A percentile compares a stretch with the other conserved stretches of the same genome.
Evolutionary conservation across 1,140 invertebrate species (phyloP).

Genomic region (Zeugodacus cucurbitae): DNA sequence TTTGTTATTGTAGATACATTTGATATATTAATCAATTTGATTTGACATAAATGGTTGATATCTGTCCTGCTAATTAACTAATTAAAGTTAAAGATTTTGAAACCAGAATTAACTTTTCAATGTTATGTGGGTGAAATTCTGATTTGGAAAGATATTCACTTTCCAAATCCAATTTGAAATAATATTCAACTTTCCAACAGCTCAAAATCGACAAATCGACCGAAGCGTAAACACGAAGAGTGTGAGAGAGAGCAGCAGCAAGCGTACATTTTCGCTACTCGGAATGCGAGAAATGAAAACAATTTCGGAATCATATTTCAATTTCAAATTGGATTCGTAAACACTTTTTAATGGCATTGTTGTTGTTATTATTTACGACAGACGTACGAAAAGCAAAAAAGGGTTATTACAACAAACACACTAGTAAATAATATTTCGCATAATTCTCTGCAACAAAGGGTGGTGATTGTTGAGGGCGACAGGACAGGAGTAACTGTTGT

Average conservation of each 20-base stretch:
- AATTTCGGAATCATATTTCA: conserved; percentile 38
- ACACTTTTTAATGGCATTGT: conserved; percentile 34
- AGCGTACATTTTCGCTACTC: background rate
- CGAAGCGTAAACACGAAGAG: background rate
- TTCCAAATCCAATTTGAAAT: no score
- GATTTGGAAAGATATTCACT: no score
- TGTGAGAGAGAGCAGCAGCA: background rate
- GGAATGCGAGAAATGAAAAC: conserved; percentile 23
- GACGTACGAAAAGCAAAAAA: background rate
- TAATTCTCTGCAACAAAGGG: background rate
- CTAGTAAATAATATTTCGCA: background rate
- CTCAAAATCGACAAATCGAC: background rate
- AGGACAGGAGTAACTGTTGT: background rate
- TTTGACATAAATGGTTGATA: no score
- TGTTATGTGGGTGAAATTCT: no score
- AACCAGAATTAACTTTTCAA: no score
- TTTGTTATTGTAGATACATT: no score
- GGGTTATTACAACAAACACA: conserved; percentile 30
- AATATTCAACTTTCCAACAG: background rate
- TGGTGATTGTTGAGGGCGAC: no score
- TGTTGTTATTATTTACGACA: conserved; percentile 3
- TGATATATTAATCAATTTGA: no score
- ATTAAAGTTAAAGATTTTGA: no score
- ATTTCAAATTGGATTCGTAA: conserved; percentile 39
- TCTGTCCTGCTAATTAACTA: no score